Base-by-base conservation (phyloP, 2,113 vertebrate genomes). In the Pontoporia blainvillei region DNA sequence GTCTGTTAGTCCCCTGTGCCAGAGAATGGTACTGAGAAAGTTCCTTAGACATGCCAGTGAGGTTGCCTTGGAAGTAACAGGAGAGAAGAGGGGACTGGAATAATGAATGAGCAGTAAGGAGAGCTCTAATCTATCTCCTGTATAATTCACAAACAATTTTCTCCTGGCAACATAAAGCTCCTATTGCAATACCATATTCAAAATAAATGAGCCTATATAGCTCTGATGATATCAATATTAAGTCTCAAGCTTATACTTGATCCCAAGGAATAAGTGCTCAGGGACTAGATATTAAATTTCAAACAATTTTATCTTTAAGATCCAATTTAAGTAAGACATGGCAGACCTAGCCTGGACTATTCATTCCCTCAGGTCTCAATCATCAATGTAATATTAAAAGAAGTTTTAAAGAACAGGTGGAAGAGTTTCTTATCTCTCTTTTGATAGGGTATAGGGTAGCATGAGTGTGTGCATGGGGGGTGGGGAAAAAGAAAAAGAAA, bases 241-340 rank as follows among this genome's bases (percentile, higher is more conserved):
- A 95, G 23, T 87, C 31, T 90, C 39, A 81, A 90, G 18, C 36
- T 95, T 36, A 71, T n/a, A 59, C 18, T 75, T 83, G 39, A 79
- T 67, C 52, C 73, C 59, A 91, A 89, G 82, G 49, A 90, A 76
- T 36, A 94, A 71, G 20, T 84, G 69, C 23, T 90, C 84, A 83
- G 61, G 23, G 57, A 84, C 36, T 76, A 46, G 61, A 57, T 54
- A 93, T 27, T 91, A 88, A 84, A 57, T 88, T 88, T 96, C 44
- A 95, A 96, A 87, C 66, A 91, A 89, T 78, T 86, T 95, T 67
- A 90, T n/a, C 34, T 88, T 96, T 86, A 95, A 94, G 36, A 84
- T 67, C 54, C 72, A 94, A 44, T 91, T 96, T 84, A 96, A 92
- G 57, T 83, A 75, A 90, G 39, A 89, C 6, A 41, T 0, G 71